These are phyloP conservation scores for Zalophus californianus DNA, from an alignment of 2,797 vertebrate species.

Conservation along the genomic window DNA sequence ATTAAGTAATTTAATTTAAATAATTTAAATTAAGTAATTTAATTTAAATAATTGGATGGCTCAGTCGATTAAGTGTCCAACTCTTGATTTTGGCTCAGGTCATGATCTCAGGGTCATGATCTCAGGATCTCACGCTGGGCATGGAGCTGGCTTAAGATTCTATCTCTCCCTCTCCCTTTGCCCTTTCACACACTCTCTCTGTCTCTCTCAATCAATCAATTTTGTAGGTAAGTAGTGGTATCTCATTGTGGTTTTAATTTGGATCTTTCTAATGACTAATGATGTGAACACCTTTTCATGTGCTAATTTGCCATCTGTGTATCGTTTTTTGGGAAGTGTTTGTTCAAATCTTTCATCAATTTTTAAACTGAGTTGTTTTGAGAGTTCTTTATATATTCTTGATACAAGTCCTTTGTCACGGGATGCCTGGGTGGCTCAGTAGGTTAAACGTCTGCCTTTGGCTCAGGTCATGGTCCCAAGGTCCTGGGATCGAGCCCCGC, in stretches of 20 bases:
- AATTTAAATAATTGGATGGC: background rate
- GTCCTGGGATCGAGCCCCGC: too few relatives aligned
- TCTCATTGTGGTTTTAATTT: background rate
- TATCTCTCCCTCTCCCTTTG: background rate
- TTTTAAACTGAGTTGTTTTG: slow-evolving; percentile 28
- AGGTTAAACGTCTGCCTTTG: too few relatives aligned
- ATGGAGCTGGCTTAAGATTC: background rate
- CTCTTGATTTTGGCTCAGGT: background rate
- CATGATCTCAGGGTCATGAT: background rate
- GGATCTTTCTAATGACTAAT: background rate
- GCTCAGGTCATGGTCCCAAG: too few relatives aligned
- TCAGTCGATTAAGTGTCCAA: background rate
- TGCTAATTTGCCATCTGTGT: background rate
- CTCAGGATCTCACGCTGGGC: background rate
- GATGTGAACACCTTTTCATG: background rate
- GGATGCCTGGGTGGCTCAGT: too few relatives aligned
- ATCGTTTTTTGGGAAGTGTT: background rate
- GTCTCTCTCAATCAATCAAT: background rate
- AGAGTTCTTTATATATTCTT: background rate
- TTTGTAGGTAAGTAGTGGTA: background rate
- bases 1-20: background rate
- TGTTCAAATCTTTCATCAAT: background rate
- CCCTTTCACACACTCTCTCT: background rate
- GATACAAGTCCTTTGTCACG: background rate
- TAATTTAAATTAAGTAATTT: background rate